These are phyloP conservation scores for Accipiter fasciatus DNA, from an alignment of 2,797 vertebrate genomes.

Conservation along the genomic window DNA sequence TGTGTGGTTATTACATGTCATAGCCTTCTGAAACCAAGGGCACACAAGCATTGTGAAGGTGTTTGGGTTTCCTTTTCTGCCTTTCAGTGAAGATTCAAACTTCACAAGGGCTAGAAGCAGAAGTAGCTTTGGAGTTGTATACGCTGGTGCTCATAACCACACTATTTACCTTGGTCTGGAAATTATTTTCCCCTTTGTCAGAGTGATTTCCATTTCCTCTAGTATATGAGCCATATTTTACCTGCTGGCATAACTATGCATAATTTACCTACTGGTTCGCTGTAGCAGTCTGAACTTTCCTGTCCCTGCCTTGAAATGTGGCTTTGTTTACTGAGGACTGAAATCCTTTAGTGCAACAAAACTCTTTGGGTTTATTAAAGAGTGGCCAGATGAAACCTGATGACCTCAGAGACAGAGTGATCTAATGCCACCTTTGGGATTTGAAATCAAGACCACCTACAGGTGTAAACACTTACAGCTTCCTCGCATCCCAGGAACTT, in stretches of 20 bases:
- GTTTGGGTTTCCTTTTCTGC: background rate
- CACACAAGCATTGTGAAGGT: background rate
- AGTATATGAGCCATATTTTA: background rate
- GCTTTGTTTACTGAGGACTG: background rate
- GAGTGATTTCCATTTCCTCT: background rate
- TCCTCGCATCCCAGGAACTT: background rate
- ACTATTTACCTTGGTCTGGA: background rate
- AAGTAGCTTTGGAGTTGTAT: too few species aligned
- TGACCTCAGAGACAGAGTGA: background rate
- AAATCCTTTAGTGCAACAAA: background rate
- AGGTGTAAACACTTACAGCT: background rate
- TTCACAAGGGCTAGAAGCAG: background rate
- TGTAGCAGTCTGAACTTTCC: background rate
- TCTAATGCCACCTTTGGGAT: background rate
- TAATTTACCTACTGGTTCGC: accelerated
- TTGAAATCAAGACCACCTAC: background rate
- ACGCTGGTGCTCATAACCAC: background rate
- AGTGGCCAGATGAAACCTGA: background rate
- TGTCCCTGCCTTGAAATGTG: background rate
- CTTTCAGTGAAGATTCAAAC: background rate
- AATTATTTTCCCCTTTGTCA: background rate
- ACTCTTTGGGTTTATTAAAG: background rate
- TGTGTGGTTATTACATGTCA: accelerated
- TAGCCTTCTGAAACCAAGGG: background rate
- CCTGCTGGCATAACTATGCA: background rate